Evolutionary conservation across 2,797 vertebrate genomes (phyloP), one percentile per base, ranked within the genome.

Genomic region (Denticeps clupeoides): DNA sequence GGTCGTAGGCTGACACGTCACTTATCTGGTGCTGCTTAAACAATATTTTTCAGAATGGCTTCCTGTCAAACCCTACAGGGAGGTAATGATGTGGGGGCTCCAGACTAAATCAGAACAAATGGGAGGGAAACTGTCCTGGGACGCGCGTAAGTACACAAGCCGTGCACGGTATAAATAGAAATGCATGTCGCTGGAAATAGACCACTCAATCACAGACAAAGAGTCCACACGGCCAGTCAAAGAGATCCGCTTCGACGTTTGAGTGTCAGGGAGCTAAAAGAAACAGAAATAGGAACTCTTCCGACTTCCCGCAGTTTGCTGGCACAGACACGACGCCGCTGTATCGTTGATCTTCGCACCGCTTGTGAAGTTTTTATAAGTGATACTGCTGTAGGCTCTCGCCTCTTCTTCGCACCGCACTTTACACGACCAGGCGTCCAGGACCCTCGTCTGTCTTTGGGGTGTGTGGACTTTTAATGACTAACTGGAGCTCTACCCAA

Each of bases 31-130:
- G 68, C 63, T 54, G 69, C 51, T 47, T 47, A 63, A 54, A 67
- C 71, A 60, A 24, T 63, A 60, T 64, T 51, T 53, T 58, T 49
- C 60, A 63, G 60, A 66, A 71, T 78, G 68, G 29, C 62, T 76
- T 71, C 70, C 67, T 71, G 73, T 75, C 74, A 65, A 49, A 60
- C 59, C 58, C 56, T 53, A 70, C 70, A 52, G 58, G 60, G 69
- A 72, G 67, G 61, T 58, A 68, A 72, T 75, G 71, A 74, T 78
- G 74, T 67, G 70, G 47, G 62, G 65, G 50, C 68, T 75, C 59
- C 40, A 63, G 56, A 61, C 69, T 71, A 74, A 78, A 81, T 78
- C 69, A 75, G 74, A 70, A 81, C 72, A 73, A 81, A 81, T 79
- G 69, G 32, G 32, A 32, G 35, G 32, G 13, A 16, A 7, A 18